Evolutionary conservation across 1,140 invertebrate genomes (phyloP), one percentile per base, ranked within the genome.

Genomic region (Neodiprion lecontei): DNA sequence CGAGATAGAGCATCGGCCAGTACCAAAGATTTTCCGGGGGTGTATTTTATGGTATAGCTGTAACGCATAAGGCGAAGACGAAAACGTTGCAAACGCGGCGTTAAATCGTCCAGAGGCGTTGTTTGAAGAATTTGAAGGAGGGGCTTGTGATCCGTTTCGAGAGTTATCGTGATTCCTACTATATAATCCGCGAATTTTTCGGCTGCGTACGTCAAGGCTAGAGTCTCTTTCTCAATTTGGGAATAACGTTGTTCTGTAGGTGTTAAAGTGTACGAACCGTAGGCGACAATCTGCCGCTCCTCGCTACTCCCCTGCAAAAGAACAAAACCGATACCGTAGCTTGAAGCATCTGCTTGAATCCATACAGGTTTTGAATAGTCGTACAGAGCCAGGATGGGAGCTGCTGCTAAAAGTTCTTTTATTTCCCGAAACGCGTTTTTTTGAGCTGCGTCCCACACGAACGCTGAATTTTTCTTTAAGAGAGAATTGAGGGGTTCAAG

Each of bases 41-140:
- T 76, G 76, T 83, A 85, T 17, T 73, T 61, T 11, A 83, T 70
- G 5, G 73, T 75, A 72, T 81, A 85, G 48, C 76, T 71, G 75
- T 86, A 88, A 67, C 82, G 75, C 74, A 84, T 81, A 14, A 86
- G 69, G 17, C 81, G 40, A 2, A 88, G 73, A 1, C 85, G 75
- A 74, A 87, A 83, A 40, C 83, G 69, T 74, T 88, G 86, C 8
- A 88, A 75, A 21, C 85, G 65, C 23, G 82, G 79, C 23, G 83
- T 78, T 65, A 87, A 78, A 17, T 80, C 79, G 61, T 84, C 80
- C 17, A 86, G 65, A 85, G 79, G 17, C 17, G 17, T 17, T 17
- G 17, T 17, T 17, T 17, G 17, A 17, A 17, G 17, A 17, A 17
- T 17, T 17, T 77, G 77, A 2, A 82, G 40, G 17, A 85, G 74